Percentiles rank a stretch among this genome's conserved stretches.
Conservation (phyloP, 2,113 vertebrate genomes). For the Cranoglanis bouderius region DNA sequence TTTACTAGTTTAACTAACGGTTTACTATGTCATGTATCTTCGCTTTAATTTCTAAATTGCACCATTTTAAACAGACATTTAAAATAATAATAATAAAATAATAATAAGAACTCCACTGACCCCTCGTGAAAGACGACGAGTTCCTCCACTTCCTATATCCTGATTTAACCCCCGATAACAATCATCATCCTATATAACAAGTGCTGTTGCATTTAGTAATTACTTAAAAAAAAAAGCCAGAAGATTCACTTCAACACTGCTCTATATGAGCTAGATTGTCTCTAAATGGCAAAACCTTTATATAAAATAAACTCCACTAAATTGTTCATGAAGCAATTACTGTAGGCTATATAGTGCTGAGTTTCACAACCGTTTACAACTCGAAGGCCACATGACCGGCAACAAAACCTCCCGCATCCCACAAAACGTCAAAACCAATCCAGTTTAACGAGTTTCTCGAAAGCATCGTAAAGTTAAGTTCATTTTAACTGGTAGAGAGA, state of each 20-base stretch:
- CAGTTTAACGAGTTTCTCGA: not conserved
- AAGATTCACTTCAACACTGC: not conserved
- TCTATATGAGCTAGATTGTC: not conserved
- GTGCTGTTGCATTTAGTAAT: not conserved
- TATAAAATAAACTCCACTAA: conserved; percentile 7
- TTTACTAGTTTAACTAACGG: no score
- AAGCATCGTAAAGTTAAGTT: conserved; percentile 3
- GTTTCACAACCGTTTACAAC: not conserved
- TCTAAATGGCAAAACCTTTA: not conserved
- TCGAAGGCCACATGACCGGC: not conserved
- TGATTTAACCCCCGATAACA: not conserved
- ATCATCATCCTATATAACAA: not conserved
- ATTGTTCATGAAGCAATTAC: conserved; percentile 5
- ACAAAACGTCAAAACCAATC: not conserved
- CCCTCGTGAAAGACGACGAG: not conserved
- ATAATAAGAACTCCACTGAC: not conserved
- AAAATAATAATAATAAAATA: no score
- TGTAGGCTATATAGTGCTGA: not conserved
- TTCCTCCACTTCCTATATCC: not conserved
- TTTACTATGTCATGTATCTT: not conserved
- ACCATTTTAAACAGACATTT: no score
- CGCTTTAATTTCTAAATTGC: not conserved
- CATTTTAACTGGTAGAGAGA: not conserved
- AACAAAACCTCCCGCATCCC: not conserved
- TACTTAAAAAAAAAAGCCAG: not conserved